phyloP scores from a whole-genome alignment of 2,113 vertebrate genomes.

The Murina feae region DNA sequence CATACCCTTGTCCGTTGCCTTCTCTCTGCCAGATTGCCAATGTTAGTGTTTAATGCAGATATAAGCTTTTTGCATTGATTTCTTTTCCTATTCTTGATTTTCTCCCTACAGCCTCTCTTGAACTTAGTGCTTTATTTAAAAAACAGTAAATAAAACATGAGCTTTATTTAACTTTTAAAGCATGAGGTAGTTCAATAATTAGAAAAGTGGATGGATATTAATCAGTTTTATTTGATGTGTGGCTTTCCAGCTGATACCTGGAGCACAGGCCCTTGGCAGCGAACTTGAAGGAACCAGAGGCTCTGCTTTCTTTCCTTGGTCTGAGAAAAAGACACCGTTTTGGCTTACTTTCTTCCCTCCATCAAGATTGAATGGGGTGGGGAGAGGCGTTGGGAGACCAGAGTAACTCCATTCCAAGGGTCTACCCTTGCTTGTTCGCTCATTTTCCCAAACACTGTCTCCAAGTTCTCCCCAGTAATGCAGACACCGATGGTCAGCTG shows the following conservation, averaged over 20 bases:
- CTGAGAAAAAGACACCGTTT: not conserved
- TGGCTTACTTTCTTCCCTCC: slow-evolving; percentile 10
- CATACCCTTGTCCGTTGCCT: not conserved
- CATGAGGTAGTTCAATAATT: slow-evolving; percentile 21
- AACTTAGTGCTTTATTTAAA: slow-evolving; percentile 41
- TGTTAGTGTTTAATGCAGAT: not conserved
- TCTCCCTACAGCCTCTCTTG: not conserved
- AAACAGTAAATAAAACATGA: slow-evolving; percentile 57
- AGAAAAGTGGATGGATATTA: slow-evolving; percentile 8
- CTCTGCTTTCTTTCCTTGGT: slow-evolving; percentile 1
- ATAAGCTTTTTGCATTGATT: not conserved
- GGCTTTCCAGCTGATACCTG: not conserved
- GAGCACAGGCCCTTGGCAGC: not conserved
- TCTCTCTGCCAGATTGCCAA: not conserved
- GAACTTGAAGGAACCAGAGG: not conserved
- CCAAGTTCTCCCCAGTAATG: not conserved
- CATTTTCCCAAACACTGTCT: not conserved
- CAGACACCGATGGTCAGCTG: not conserved
- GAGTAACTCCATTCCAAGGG: not conserved
- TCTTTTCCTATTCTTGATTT: slow-evolving; percentile 1
- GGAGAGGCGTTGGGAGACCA: not conserved
- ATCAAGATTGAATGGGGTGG: not conserved
- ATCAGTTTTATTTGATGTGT: not conserved
- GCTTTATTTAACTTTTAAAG: slow-evolving; percentile 46
- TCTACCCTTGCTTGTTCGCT: not conserved